Evolutionary conservation across 2,888 invertebrate species (phyloP).

Genomic region (Euzetes globulus): DNA sequence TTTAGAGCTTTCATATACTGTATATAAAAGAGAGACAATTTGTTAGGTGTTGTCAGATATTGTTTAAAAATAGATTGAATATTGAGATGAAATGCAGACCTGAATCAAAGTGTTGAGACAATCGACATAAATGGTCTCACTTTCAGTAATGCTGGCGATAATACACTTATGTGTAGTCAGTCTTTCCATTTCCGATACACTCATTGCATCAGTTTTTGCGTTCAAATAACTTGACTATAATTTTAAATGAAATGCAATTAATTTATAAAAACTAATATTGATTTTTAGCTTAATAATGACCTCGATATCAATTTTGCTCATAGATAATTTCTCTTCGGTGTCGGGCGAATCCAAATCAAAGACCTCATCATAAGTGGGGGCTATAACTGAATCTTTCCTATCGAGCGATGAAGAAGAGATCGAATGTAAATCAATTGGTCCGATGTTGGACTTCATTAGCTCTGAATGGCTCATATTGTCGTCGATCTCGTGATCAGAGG

Average conservation of each 20-base stretch:
- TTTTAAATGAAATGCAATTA: background rate
- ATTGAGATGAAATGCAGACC: conserved; percentile 35
- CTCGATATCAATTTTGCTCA: background rate
- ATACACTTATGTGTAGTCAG: conserved; percentile 80
- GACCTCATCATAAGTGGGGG: conserved; percentile 33
- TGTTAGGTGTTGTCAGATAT: no score
- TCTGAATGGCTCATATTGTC: conserved; percentile 19
- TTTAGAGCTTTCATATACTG: conserved; percentile 88
- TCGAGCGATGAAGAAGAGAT: background rate
- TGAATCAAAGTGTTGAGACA: conserved; percentile 79
- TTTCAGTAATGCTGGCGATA: conserved; percentile 79
- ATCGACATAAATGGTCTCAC: conserved; percentile 81
- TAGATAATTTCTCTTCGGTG: background rate
- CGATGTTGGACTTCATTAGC: conserved; percentile 9
- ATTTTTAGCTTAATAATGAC: background rate
- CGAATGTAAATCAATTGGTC: background rate
- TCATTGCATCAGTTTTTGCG: background rate
- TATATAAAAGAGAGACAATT: no score
- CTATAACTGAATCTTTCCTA: conserved; percentile 6
- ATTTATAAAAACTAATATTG: background rate
- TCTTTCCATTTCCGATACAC: conserved; percentile 60
- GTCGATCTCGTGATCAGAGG: conserved; percentile 41
- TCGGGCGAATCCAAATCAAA: conserved; percentile 13
- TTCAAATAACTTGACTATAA: background rate
- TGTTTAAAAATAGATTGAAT: conserved; percentile 30